A percentile compares a stretch with the other conserved stretches of the same genome.
Conservation (phyloP, 1,140 invertebrate genomes). For the Thereuonema tuberculata region DNA sequence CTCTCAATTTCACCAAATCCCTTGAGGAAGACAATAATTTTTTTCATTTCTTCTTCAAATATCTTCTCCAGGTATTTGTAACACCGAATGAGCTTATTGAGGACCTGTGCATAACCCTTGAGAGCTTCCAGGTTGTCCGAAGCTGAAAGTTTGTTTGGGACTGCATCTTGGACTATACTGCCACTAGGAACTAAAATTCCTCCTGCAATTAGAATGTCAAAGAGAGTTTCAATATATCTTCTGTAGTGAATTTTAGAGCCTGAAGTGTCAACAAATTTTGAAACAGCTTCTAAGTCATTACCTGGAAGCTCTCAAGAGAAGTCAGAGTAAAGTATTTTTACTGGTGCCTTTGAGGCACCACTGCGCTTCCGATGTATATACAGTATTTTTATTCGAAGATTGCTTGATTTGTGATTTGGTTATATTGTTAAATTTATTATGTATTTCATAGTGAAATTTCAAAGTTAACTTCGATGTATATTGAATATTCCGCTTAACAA, state of each 20-base stretch:
- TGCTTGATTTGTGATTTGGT: too few species aligned
- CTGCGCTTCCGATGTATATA: too few species aligned
- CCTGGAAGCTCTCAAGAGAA: too few species aligned
- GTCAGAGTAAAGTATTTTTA: too few species aligned
- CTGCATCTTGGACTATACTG: conserved; percentile 72
- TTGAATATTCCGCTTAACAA: too few species aligned
- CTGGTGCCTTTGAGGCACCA: too few species aligned
- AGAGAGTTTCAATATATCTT: conserved; percentile 90
- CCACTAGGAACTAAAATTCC: conserved; percentile 87
- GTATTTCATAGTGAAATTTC: too few species aligned
- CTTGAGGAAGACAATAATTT: conserved; percentile 88
- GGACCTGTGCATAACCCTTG: conserved; percentile 83
- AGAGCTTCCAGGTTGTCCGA: conserved; percentile 62
- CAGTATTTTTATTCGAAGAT: too few species aligned
- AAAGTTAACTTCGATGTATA: too few species aligned
- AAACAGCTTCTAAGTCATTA: conserved; percentile 79
- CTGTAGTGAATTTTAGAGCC: conserved; percentile 93
- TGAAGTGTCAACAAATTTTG: conserved; percentile 82
- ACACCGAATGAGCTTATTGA: conserved; percentile 87
- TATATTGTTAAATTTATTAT: too few species aligned
- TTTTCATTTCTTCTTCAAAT: conserved; percentile 95
- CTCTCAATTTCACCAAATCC: conserved; percentile 78
- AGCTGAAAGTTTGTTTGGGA: conserved; percentile 53
- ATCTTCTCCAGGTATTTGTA: conserved; percentile 95
- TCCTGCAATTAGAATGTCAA: conserved; percentile 95